A percentile compares a stretch with the other conserved stretches of the same genome.
phyloP scores from a whole-genome alignment of 2,888 invertebrate species.

The Sipunculus nudus region DNA sequence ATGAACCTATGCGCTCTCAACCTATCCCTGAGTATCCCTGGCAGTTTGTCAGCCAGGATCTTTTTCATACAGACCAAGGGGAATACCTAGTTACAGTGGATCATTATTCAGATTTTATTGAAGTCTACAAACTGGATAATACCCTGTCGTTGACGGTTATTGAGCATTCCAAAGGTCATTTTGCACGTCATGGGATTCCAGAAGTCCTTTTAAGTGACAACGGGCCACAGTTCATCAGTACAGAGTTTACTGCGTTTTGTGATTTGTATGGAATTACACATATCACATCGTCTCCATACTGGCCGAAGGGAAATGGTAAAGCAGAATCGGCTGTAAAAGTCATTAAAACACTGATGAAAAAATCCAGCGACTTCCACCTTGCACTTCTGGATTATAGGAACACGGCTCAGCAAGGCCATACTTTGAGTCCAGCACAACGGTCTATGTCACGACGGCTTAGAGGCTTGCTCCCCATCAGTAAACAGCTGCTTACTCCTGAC shows the following conservation, averaged over 20 bases:
- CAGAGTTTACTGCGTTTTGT: background rate
- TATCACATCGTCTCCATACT: slow-evolving; percentile 10
- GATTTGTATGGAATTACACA: slow-evolving; percentile 6
- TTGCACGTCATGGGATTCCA: slow-evolving; percentile 1
- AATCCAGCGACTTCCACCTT: background rate
- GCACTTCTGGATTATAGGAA: slow-evolving; percentile 10
- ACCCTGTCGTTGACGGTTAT: slow-evolving; percentile 4
- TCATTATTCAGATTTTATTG: slow-evolving; percentile 9
- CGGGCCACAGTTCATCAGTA: background rate
- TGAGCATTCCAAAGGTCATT: slow-evolving; percentile 3
- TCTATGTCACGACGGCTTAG: background rate
- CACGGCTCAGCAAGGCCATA: slow-evolving; percentile 11
- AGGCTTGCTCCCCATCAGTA: no score
- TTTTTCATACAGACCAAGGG: background rate
- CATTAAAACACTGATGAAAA: background rate
- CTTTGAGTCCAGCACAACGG: slow-evolving; percentile 8
- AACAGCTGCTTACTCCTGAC: no score
- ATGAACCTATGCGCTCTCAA: slow-evolving; percentile 6
- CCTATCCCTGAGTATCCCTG: slow-evolving; percentile 1
- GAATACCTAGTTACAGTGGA: slow-evolving; percentile 10
- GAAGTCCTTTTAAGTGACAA: slow-evolving; percentile 3
- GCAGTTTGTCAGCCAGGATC: slow-evolving; percentile 7
- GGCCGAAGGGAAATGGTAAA: slow-evolving; percentile 10
- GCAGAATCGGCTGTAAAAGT: background rate
- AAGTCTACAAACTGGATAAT: slow-evolving; percentile 1